Percentiles rank a stretch among this genome's conserved stretches.
Evolutionary conservation across 2,888 invertebrate genomes (phyloP).

Genomic region (Sarcophaga caerulescens): DNA sequence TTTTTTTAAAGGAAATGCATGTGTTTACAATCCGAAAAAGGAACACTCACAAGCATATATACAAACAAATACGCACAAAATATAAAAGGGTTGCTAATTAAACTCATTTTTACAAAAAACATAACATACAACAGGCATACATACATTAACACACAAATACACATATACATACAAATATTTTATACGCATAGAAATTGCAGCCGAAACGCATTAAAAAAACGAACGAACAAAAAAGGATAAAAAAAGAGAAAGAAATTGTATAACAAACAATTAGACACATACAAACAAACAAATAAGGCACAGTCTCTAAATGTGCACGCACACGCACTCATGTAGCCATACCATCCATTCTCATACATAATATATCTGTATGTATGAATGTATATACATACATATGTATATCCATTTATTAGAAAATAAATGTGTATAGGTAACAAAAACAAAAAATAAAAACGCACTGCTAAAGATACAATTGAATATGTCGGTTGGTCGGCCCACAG

Average conservation of each 20-base stretch:
- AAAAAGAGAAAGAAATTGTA: slow-evolving; percentile 32
- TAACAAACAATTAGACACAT: slow-evolving; percentile 43
- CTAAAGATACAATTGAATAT: slow-evolving; percentile 50
- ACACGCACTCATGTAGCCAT: neutral
- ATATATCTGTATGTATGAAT: neutral
- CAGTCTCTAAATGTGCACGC: neutral
- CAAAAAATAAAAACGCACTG: slow-evolving; percentile 57
- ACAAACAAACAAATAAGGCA: slow-evolving; percentile 46
- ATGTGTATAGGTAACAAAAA: slow-evolving; percentile 10
- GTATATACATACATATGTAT: neutral
- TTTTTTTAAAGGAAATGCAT: slow-evolving; percentile 53
- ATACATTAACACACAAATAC: slow-evolving; percentile 7
- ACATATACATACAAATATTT: neutral
- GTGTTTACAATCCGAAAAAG: slow-evolving; percentile 51
- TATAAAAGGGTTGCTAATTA: slow-evolving; percentile 66
- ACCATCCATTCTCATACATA: neutral
- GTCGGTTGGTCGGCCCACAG: slow-evolving; percentile 62
- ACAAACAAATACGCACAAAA: slow-evolving; percentile 12
- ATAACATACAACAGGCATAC: neutral
- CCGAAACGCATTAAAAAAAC: slow-evolving; percentile 46
- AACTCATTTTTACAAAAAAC: slow-evolving; percentile 60
- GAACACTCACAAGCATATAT: slow-evolving; percentile 22
- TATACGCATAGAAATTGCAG: slow-evolving; percentile 52
- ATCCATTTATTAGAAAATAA: slow-evolving; percentile 9
- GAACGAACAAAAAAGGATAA: neutral